Base-by-base conservation (phyloP, 2,888 invertebrate genomes). In the Sclerodermus sp. region DNA sequence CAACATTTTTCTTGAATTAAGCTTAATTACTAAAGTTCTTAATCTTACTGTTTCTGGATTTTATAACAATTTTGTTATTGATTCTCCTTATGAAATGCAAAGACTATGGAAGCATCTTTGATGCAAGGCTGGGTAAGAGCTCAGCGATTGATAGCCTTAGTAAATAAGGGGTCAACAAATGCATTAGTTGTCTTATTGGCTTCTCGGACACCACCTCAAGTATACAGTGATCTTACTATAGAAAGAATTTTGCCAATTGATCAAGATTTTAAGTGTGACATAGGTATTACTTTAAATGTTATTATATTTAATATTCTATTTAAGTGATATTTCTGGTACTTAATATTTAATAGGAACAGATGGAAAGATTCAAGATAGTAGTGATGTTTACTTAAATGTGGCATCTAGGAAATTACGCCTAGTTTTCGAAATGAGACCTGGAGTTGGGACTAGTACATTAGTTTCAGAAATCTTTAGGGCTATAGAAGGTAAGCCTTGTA, bases 171-270 rank as follows among this genome's bases (percentile, higher is more conserved):
- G 55, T 73, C 77, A 16, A 81, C 83, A 12, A 80, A 80, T 71
- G 85, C 83, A 46, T 74, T 85, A 53, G 83, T 85, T 67, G 79
- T 85, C 54, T 79, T 84, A 57, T 78, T 82, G 42, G 81, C 82
- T 6, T 80, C 87, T 49, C 83, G 84, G 67, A 82, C 81, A 66
- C 87, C 88, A 62, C 88, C 90, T 15, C 85, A 84, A 72, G 85
- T 86, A 48, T 86, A 87, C 70, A 87, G 87, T 45, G 92, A 93
- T 79, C 81, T 93, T 62, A 86, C 87, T 12, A 85, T 93, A 67
- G 91, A 92, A 79, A 86, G 87, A 76, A 87, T 90, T 45, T 83
- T 93, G 67, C 90, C 93, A 18, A 85, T 93, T 49, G 89, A 92
- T 79, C 85, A 85, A 66, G 85, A 85, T 68, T 92, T 93, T 77